Evolutionary conservation across 2,888 invertebrate species (phyloP).

Genomic region (Lasioglossum morio): DNA sequence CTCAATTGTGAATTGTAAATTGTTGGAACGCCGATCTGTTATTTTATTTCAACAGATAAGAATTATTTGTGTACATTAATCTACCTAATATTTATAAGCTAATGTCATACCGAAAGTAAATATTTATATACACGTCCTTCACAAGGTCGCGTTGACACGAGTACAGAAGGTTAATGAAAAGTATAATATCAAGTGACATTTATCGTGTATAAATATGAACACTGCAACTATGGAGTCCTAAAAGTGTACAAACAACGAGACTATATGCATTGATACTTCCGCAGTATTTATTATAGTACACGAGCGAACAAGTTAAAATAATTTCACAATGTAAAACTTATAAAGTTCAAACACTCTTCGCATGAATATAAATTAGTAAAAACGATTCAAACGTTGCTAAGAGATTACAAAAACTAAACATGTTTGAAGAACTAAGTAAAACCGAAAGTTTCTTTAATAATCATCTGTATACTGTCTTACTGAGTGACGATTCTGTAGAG

Average conservation of each 20-base stretch:
- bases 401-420: not conserved
- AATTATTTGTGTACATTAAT: not conserved
- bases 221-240: no score
- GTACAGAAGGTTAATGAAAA: not conserved
- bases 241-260: no score
- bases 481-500: conserved; percentile 5
- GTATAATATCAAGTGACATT: not conserved
- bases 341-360: not conserved
- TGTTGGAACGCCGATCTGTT: not conserved
- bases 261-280: not conserved
- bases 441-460: not conserved
- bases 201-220: not conserved
- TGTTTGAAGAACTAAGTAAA: not conserved
- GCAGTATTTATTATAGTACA: not conserved
- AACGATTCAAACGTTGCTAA: not conserved
- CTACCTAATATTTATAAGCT: not conserved
- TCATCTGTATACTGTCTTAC: conserved; percentile 37
- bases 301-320: no score
- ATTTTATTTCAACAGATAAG: not conserved
- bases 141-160: not conserved
- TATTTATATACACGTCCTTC: no score
- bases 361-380: not conserved
- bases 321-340: not conserved
- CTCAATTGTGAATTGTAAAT: no score
- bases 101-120: not conserved